These are phyloP conservation scores for Montipora capricornis DNA, from an alignment of 64 coral and sea anemone genomes.

Conservation along the genomic window DNA sequence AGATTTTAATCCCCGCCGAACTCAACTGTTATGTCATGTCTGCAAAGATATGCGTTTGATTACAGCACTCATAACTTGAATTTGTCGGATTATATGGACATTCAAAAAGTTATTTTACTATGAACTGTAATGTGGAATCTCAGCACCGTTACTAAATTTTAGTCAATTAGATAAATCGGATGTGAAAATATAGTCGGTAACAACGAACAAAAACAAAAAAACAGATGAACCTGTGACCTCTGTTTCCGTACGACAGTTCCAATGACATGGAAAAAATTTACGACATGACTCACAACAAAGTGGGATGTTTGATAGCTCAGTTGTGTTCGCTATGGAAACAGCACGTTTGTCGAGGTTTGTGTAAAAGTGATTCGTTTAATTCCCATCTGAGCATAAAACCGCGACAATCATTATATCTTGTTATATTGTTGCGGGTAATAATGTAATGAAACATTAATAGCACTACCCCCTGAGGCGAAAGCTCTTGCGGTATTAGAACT, in stretches of 20 bases:
- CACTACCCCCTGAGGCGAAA: neutral
- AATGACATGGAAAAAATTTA: neutral
- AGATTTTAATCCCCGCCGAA: no score
- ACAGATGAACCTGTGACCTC: neutral
- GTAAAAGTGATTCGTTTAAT: neutral
- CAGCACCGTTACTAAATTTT: neutral
- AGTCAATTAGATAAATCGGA: neutral
- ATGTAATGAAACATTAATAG: neutral
- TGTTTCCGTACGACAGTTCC: neutral
- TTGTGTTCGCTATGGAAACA: neutral
- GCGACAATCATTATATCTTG: neutral
- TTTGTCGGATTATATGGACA: no score
- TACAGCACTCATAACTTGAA: no score
- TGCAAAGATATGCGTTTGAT: no score
- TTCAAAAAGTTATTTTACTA: no score
- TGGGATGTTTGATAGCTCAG: neutral
- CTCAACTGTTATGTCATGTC: no score
- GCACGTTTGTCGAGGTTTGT: neutral
- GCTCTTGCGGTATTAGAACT: neutral
- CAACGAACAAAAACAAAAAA: neutral
- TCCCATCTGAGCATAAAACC: neutral
- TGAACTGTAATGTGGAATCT: neutral
- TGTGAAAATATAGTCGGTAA: neutral
- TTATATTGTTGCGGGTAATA: neutral
- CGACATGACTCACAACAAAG: neutral